These are phyloP conservation scores for Venturia canescens DNA, from an alignment of 1,140 invertebrate species.

Conservation along the genomic window DNA sequence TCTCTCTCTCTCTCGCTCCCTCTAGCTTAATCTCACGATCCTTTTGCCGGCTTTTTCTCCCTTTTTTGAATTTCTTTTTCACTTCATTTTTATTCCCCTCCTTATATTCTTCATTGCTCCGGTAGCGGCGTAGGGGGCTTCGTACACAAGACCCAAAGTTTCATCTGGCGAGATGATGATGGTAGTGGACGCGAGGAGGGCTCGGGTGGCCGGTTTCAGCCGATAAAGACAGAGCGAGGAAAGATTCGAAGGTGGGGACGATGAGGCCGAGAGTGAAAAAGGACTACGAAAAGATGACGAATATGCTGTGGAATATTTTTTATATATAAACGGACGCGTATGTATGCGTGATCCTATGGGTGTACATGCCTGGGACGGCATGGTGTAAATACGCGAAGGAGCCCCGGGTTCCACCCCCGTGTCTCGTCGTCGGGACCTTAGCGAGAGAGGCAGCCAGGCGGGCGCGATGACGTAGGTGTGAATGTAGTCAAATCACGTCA, in stretches of 20 bases:
- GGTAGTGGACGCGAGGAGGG: conserved; percentile 18
- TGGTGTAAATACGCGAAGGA: conserved; percentile 3
- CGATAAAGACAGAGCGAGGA: conserved; percentile 31
- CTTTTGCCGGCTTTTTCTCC: conserved; percentile 29
- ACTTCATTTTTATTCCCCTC: conserved; percentile 44
- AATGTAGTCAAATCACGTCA: conserved; percentile 71
- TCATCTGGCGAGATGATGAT: conserved; percentile 23
- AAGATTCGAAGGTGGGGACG: conserved; percentile 38
- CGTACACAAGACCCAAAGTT: conserved; percentile 3
- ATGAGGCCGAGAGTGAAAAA: conserved; percentile 35
- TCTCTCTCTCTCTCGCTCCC: background rate
- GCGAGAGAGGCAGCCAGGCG: conserved; percentile 15
- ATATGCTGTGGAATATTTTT: conserved; percentile 24
- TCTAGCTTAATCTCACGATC: background rate
- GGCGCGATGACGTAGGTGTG: conserved; percentile 61
- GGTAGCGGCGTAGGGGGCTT: conserved; percentile 13
- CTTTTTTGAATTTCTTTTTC: conserved; percentile 34
- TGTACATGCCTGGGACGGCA: background rate
- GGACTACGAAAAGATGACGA: conserved; percentile 34
- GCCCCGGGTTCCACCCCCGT: conserved; percentile 44
- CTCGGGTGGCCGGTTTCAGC: conserved; percentile 19
- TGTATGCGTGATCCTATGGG: too few relatives aligned
- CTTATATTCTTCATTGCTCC: conserved; percentile 39
- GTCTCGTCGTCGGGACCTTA: conserved; percentile 37
- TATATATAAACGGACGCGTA: too few relatives aligned